Percentiles rank a stretch among this genome's conserved stretches.
Conservation (phyloP, 2,888 invertebrate species). For the Anticlea derivata region DNA sequence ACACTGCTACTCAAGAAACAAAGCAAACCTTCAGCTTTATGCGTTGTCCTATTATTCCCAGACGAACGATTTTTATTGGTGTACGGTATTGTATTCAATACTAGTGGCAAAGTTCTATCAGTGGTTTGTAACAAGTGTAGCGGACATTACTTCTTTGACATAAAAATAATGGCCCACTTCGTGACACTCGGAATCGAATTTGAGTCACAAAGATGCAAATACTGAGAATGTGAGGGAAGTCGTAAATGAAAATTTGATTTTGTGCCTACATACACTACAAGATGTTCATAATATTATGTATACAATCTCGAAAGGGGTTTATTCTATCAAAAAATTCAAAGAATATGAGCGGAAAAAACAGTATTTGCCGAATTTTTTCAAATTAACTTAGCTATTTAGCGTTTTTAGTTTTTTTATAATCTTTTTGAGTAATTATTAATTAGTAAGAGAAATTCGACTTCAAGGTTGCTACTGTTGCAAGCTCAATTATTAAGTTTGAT, state of each 20-base stretch:
- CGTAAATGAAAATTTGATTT: background rate
- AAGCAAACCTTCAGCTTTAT: background rate
- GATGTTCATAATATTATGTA: no score
- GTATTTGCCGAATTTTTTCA: no score
- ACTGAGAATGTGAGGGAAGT: background rate
- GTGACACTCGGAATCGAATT: slow-evolving; percentile 1
- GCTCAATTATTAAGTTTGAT: no score
- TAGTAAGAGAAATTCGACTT: no score
- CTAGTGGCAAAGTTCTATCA: slow-evolving; percentile 5
- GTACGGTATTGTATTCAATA: background rate
- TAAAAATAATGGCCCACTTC: slow-evolving; percentile 2
- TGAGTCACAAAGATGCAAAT: slow-evolving; percentile 2
- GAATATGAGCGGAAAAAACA: no score
- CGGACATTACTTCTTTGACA: slow-evolving; percentile 13
- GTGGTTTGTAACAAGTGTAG: slow-evolving; percentile 24
- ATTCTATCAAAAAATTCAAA: no score
- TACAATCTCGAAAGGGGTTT: no score
- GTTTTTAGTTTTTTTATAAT: no score
- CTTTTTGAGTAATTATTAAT: no score
- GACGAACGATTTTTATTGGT: slow-evolving; percentile 8
- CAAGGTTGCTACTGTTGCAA: no score
- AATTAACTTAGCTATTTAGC: no score
- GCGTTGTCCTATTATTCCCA: background rate
- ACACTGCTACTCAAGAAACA: background rate
- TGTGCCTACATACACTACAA: background rate